Conservation (phyloP, 2,113 vertebrate genomes). For the Azemiops feae region DNA sequence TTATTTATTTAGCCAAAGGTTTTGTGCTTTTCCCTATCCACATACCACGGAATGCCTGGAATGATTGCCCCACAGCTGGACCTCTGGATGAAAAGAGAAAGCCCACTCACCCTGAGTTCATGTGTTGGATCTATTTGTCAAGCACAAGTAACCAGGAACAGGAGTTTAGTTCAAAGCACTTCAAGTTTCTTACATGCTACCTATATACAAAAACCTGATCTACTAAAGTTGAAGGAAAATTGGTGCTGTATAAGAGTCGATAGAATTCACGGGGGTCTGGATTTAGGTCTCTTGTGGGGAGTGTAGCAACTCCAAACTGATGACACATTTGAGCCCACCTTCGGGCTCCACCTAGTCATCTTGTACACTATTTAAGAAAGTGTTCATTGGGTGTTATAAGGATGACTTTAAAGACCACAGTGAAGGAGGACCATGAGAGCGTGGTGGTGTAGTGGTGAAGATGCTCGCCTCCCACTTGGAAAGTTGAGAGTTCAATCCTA, state of each 20-base stretch:
- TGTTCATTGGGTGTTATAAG: not conserved
- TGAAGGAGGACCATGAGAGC: not conserved
- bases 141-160: too few species aligned
- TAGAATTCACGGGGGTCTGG: not conserved
- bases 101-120: not conserved
- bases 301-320: not conserved
- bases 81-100: not conserved
- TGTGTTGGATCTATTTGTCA: too few species aligned
- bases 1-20: slow-evolving; percentile 1
- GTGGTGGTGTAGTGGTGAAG: not conserved
- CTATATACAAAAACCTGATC: not conserved
- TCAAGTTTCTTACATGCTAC: not conserved
- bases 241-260: not conserved
- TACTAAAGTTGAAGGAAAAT: not conserved
- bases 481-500: not conserved
- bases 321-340: not conserved
- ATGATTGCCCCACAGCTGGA: not conserved
- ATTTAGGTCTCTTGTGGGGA: not conserved
- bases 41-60: not conserved
- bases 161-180: not conserved
- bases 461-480: not conserved
- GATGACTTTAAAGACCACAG: not conserved
- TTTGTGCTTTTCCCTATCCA: not conserved
- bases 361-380: not conserved
- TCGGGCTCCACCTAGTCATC: not conserved